A percentile compares a stretch with the other conserved stretches of the same genome.
These are phyloP conservation scores for Egretta garzetta DNA, from an alignment of 2,113 vertebrate species.

Conservation along the genomic window DNA sequence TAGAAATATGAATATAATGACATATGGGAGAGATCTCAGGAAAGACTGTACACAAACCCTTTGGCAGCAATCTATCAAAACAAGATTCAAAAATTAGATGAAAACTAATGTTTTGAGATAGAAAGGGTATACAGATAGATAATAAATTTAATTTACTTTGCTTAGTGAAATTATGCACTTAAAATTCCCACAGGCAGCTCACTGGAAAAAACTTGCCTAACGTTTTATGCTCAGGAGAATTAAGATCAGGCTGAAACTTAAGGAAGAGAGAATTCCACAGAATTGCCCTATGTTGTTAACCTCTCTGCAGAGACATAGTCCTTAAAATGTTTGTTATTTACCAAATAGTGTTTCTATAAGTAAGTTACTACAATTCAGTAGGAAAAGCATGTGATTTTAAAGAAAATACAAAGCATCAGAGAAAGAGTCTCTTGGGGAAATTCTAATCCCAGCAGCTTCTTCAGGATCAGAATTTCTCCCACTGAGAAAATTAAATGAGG, in stretches of 20 bases:
- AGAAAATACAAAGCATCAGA: not conserved
- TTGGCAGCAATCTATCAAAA: not conserved
- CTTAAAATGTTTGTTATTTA: not conserved
- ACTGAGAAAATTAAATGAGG: constrained; percentile 50
- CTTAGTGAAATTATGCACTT: not conserved
- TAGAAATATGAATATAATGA: not conserved
- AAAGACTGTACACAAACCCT: not conserved
- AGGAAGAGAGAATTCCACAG: not conserved
- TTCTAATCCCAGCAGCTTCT: not conserved
- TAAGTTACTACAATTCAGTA: not conserved
- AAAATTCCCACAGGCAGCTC: not conserved
- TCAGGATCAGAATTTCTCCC: not conserved
- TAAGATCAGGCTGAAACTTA: not conserved
- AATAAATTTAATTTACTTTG: not conserved
- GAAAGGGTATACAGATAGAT: not conserved
- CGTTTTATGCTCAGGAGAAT: not conserved
- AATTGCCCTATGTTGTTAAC: not conserved
- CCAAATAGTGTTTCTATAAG: not conserved
- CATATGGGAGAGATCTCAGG: not conserved
- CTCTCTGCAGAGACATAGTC: not conserved
- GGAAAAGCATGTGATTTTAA: not conserved
- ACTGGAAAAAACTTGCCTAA: not conserved
- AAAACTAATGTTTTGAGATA: not conserved
- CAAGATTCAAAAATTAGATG: not conserved
- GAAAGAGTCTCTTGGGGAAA: not conserved